A percentile compares a stretch with the other conserved stretches of the same genome.
Conservation (phyloP, 2,797 vertebrate genomes). For the Aeoliscus strigatus region DNA sequence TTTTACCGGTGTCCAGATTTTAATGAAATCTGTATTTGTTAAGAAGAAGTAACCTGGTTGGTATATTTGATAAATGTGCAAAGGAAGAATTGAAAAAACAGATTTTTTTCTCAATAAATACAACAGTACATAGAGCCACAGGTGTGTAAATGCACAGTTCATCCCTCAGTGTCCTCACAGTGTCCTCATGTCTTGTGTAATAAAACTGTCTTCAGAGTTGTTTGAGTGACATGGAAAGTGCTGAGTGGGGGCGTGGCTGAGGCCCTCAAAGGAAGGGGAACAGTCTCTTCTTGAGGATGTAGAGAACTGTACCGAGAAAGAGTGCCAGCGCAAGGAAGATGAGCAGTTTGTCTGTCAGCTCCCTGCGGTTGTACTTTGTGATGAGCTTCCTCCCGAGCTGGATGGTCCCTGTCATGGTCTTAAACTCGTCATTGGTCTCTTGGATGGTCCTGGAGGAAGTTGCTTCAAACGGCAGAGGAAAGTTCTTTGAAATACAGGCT, state of each 20-base stretch:
- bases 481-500: conserved; percentile 5
- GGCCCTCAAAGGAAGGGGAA: conserved; percentile 83
- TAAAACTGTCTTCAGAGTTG: conserved; percentile 7
- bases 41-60: too few relatives aligned
- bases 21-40: too few relatives aligned
- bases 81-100: neutral
- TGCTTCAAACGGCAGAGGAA: conserved; percentile 56
- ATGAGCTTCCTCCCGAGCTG: conserved; percentile 93
- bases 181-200: conserved; percentile 3
- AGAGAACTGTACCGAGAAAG: conserved; percentile 91
- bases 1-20: too few relatives aligned
- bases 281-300: conserved; percentile 95
- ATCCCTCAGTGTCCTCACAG: too few relatives aligned
- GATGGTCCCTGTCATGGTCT: conserved; percentile 95
- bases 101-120: conserved; percentile 8
- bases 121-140: neutral
- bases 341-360: conserved; percentile 94
- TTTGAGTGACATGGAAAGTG: conserved; percentile 25
- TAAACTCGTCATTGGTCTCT: conserved; percentile 97
- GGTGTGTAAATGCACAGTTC: conserved; percentile 1
- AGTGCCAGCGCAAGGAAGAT: conserved; percentile 93
- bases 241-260: conserved; percentile 5
- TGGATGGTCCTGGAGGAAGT: conserved; percentile 89
- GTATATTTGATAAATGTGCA: neutral
- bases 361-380: conserved; percentile 94